These are phyloP conservation scores for Lates calcarifer DNA, from an alignment of 2,113 vertebrate species.

Conservation along the genomic window DNA sequence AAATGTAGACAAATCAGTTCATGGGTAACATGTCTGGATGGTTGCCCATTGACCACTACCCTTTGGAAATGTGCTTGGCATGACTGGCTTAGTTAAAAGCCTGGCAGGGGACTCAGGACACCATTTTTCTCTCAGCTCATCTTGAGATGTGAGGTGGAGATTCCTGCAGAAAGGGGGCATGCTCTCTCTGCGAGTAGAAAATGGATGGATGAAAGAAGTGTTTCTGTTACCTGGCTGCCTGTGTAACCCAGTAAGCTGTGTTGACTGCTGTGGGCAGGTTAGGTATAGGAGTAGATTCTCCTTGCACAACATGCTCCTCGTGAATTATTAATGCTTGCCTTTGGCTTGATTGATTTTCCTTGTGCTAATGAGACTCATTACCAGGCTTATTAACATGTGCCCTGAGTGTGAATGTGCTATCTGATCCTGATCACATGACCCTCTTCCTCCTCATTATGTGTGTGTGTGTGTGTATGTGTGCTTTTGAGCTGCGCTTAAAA, in stretches of 20 bases:
- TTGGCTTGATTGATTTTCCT: constrained; percentile 82
- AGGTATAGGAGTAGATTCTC: constrained; percentile 43
- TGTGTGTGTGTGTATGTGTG: background rate
- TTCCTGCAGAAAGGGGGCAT: background rate
- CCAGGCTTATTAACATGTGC: constrained; percentile 78
- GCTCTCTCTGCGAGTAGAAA: background rate
- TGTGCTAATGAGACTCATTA: constrained; percentile 87
- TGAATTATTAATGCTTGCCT: constrained; percentile 83
- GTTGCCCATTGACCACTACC: background rate
- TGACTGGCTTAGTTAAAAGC: background rate
- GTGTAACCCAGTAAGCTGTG: constrained; percentile 59
- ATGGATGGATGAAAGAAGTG: background rate
- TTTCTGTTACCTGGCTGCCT: constrained; percentile 26
- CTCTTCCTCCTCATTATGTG: too few relatives aligned
- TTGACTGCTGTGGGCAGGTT: constrained; percentile 51
- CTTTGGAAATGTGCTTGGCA: background rate
- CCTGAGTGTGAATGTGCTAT: constrained; percentile 63
- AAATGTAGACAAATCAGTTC: background rate
- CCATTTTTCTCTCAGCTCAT: background rate
- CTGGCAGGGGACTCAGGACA: constrained; percentile 13
- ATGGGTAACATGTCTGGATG: background rate
- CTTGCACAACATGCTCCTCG: constrained; percentile 57
- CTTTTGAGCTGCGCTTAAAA: constrained; percentile 47
- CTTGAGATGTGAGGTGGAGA: background rate
- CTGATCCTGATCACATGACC: constrained; percentile 72